Evolutionary conservation across 1,140 invertebrate species (phyloP), one percentile per base, ranked within the genome.

Genomic region (Telenomus remus): DNA sequence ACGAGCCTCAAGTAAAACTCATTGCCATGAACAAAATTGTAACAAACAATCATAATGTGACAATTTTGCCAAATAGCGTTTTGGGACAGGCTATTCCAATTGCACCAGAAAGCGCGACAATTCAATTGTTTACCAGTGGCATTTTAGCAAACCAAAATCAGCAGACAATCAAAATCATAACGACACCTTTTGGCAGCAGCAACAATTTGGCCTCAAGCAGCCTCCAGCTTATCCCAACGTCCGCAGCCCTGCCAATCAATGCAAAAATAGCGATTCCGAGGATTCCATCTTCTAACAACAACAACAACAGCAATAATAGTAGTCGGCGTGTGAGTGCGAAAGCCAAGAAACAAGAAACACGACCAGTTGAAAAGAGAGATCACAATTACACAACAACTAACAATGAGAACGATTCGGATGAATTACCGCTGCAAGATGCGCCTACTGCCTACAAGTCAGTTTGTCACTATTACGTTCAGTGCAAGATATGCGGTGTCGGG

Each of bases 401-500:
- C 11, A 50, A 64, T 34, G 50, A 76, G 1, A 54, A 75, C 42
- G 57, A 71, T 64, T 61, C 66, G 3, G 60, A 53, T 19, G 59
- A 66, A 33, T 65, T 78, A n/a, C 76, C 76, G 12, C 16, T 78
- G 6, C 76, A 78, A 50, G 47, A 55, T 9, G 42, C 60, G 0
- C 76, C 76, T 3, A 73, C 64, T 11, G 68, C 63, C 42, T 48
- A 59, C 4, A 39, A 9, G 12, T 69, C 76, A 0, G 64, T 51
- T 4, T 72, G 76, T 19, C 57, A 65, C 27, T 70, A 70, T 43
- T 61, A 71, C 7, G 65, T 73, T 7, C 66, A 71, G 13, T 81
- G 75, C 34, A 70, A 79, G 11, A 44, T 79, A 7, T 80, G 80
- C 33, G 76, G 77, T 11, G 72, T 79, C 49, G 63, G 63, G 0